Percentiles rank a stretch among this genome's conserved stretches.
Conservation (phyloP, 2,797 vertebrate genomes). For the Prionace glauca region DNA sequence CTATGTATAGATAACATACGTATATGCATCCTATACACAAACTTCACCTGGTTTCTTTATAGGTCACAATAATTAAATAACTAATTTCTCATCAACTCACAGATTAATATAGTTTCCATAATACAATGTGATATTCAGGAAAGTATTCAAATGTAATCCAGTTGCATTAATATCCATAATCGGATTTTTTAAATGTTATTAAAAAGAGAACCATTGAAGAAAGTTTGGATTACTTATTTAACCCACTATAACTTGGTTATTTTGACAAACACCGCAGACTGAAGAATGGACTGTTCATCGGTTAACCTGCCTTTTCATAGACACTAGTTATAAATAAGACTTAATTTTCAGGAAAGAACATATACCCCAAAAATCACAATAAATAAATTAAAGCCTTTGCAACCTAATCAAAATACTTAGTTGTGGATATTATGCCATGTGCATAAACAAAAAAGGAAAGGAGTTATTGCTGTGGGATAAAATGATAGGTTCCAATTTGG, state of each 20-base stretch:
- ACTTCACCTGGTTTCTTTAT: neutral
- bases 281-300: neutral
- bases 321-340: neutral
- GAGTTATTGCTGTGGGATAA: neutral
- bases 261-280: neutral
- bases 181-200: neutral
- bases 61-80: neutral
- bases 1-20: no score
- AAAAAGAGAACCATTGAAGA: no score
- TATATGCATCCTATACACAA: no score
- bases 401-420: neutral
- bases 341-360: neutral
- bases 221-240: neutral
- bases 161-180: neutral
- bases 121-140: neutral
- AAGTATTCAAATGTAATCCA: neutral
- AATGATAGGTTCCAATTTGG: neutral
- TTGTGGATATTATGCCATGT: neutral
- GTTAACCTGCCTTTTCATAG: no score
- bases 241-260: neutral
- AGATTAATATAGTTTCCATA: neutral
- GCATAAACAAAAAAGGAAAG: neutral
- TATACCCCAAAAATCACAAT: neutral
- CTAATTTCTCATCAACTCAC: neutral
- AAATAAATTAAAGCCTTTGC: neutral